These are phyloP conservation scores for Agriopis aurantiaria DNA, from an alignment of 2,888 invertebrate species.

Conservation along the genomic window DNA sequence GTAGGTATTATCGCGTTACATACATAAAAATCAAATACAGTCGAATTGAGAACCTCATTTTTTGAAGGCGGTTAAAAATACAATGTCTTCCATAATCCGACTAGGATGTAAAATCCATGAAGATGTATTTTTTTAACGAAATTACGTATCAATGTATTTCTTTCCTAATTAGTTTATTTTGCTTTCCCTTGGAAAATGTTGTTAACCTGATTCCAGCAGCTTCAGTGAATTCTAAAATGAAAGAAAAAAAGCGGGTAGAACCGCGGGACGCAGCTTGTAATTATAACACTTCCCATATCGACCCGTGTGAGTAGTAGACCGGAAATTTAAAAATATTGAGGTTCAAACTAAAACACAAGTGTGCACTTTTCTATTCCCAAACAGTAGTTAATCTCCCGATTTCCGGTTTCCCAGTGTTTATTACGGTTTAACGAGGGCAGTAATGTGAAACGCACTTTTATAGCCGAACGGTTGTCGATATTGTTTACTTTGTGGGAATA, in stretches of 20 bases:
- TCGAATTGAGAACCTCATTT: too few relatives aligned
- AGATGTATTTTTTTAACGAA: too few relatives aligned
- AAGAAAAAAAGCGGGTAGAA: background rate
- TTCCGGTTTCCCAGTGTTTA: slow-evolving; percentile 33
- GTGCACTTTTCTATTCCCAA: slow-evolving; percentile 20
- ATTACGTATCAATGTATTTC: too few relatives aligned
- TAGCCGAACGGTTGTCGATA: slow-evolving; percentile 30
- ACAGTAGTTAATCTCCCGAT: slow-evolving; percentile 28
- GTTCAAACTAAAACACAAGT: slow-evolving; percentile 11
- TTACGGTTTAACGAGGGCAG: slow-evolving; percentile 31
- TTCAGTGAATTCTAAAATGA: background rate
- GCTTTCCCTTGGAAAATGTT: too few relatives aligned
- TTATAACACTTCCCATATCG: background rate
- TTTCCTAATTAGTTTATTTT: too few relatives aligned
- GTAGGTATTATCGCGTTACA: too few relatives aligned
- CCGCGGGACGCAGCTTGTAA: background rate
- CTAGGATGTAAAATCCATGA: too few relatives aligned
- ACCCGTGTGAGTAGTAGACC: background rate
- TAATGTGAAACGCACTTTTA: slow-evolving; percentile 36
- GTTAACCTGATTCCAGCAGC: too few relatives aligned
- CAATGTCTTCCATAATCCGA: too few relatives aligned
- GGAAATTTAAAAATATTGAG: slow-evolving; percentile 8
- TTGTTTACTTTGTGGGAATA: slow-evolving; percentile 29
- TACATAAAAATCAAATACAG: too few relatives aligned
- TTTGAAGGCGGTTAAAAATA: too few relatives aligned